phyloP scores from a whole-genome alignment of 2,797 vertebrate species.

The Takifugu ocellatus region DNA sequence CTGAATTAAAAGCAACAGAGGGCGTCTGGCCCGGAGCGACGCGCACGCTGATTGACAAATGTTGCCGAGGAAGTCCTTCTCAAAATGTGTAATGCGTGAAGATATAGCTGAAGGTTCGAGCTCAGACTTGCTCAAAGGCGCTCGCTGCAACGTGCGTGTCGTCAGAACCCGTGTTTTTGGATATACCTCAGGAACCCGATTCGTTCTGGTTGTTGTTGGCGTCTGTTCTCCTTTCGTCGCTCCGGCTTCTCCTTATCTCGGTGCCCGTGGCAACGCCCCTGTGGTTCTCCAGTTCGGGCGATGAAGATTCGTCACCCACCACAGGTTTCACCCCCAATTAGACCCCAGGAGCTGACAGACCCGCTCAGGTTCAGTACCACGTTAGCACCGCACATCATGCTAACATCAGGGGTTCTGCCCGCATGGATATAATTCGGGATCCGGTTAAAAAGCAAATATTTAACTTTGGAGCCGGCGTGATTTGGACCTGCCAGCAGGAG shows the following conservation, averaged over 20 bases:
- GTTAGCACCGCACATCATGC: conserved; percentile 28
- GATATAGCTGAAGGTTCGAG: conserved; percentile 18
- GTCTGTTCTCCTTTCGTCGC: conserved; percentile 10
- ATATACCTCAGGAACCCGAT: background rate
- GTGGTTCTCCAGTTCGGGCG: conserved; percentile 52
- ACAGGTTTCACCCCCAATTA: conserved; percentile 42
- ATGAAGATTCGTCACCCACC: conserved; percentile 57
- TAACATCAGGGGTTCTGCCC: conserved; percentile 19
- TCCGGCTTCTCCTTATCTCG: conserved; percentile 59
- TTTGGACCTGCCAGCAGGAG: conserved; percentile 18
- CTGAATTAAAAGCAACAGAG: background rate
- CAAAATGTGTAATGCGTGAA: conserved; percentile 36
- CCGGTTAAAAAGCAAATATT: conserved; percentile 12
- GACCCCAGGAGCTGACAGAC: conserved; percentile 51
- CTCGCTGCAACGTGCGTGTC: too few relatives aligned
- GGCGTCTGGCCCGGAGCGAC: background rate
- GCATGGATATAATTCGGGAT: conserved; percentile 28
- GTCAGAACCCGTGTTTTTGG: too few relatives aligned
- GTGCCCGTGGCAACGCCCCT: conserved; percentile 67
- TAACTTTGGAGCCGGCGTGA: conserved; percentile 15
- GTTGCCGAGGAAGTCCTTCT: conserved; percentile 30
- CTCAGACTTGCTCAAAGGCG: conserved; percentile 15
- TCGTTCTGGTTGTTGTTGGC: background rate
- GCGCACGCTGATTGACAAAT: conserved; percentile 43
- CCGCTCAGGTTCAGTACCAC: conserved; percentile 45